Evolutionary conservation across 2,888 invertebrate species (phyloP), one percentile per base, ranked within the genome.

Genomic region (Pristionchus exspectatus): DNA sequence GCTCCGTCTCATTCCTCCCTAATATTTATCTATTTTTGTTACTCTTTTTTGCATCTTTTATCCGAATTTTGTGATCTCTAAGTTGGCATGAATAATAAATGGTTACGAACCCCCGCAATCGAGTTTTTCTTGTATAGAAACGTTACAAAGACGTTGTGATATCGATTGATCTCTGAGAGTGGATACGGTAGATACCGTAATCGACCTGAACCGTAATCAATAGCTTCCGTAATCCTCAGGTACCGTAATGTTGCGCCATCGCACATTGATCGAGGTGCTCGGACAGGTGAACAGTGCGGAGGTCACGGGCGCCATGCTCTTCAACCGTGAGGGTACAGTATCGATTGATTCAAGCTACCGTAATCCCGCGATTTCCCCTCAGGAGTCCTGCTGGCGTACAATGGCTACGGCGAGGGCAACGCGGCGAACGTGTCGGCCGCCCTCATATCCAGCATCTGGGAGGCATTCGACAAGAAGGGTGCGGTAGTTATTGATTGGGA

Each of bases 361-460:
- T 84, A 84, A 44, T 59, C 56, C 3, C 30, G 9, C 44, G 44
- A 10, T 44, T 18, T 74, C 74, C 16, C 33, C 44, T 12, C 69
- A 91, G 92, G 93, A n/a, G 85, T 92, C n/a, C 91, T 92, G 33
- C 91, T 93, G 10, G 92, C 92, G 10, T 92, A 91, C 90, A 91
- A 90, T 50, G 93, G 93, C 30, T 90, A 90, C 74, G 88, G 90
- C 56, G 91, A 91, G n/a, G 91, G 89, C 69, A 89, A 88, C n/a
- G 90, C 90, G 16, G 84, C 91, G 33, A 92, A 90, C 50, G 92
- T 92, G n/a, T 90, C 91, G 21, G 87, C 92, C 16, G 92, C 93
- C 10, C 91, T 92, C 18, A 54, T 93, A 72, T 91, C 92, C 33
- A 91, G 91, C 81, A 90, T 93, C 59, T 93, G 93, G 93, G 91